Conservation (phyloP, 2,797 vertebrate species). For the Chaetodon trifasciatus region DNA sequence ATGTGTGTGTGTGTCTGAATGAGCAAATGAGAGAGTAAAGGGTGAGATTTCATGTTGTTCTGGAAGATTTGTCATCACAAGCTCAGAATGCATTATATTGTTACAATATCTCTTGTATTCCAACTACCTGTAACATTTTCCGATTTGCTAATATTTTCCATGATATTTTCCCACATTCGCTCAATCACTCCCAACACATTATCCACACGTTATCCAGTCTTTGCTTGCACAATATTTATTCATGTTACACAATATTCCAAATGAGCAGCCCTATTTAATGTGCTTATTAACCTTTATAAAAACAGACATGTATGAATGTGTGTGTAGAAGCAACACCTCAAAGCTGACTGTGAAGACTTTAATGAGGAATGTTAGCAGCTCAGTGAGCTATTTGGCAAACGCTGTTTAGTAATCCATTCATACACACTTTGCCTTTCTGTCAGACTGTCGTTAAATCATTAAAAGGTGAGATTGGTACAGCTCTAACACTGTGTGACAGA, state of each 20-base stretch:
- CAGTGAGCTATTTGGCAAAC: conserved; percentile 40
- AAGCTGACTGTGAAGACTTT: conserved; percentile 48
- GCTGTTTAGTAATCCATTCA: conserved; percentile 21
- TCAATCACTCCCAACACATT: conserved; percentile 81
- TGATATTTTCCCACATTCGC: conserved; percentile 87
- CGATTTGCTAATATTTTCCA: conserved; percentile 90
- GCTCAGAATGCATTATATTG: conserved; percentile 85
- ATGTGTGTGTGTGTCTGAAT: conserved; percentile 47
- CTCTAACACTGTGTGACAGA: conserved; percentile 45
- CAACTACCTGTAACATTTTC: conserved; percentile 91
- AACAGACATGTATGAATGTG: conserved; percentile 57
- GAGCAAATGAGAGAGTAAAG: conserved; percentile 55
- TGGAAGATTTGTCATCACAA: conserved; percentile 85
- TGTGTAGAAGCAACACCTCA: conserved; percentile 64
- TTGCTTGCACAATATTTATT: conserved; percentile 78
- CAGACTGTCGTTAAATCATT: conserved; percentile 47
- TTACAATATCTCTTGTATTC: conserved; percentile 86
- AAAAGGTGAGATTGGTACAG: conserved; percentile 30
- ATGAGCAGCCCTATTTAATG: conserved; percentile 69
- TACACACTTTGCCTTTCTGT: conserved; percentile 37
- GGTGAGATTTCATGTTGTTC: conserved; percentile 83
- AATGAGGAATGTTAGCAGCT: conserved; percentile 48
- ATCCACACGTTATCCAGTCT: conserved; percentile 73
- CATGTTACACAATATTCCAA: conserved; percentile 75
- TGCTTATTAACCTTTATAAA: conserved; percentile 74